Evolutionary conservation across 35 echinoderm and acorn worm species (phyloP).

Genomic region (Nesometra sesokonis): DNA sequence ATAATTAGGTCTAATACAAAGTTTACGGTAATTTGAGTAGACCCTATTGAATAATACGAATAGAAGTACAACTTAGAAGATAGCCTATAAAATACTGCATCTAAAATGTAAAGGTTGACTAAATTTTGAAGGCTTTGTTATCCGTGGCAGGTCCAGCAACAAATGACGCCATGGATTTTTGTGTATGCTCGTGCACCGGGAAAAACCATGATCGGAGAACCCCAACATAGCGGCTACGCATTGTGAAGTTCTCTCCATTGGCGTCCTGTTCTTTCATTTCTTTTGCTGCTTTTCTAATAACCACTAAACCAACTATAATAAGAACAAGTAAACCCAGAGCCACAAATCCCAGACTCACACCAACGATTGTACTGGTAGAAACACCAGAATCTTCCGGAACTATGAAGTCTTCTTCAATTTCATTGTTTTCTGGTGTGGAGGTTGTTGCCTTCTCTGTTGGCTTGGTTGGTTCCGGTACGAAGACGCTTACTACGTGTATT

Average conservation of each 20-base stretch:
- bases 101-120: too few species aligned
- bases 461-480: not conserved
- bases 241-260: not conserved
- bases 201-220: not conserved
- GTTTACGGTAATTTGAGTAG: too few species aligned
- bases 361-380: not conserved
- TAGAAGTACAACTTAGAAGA: too few species aligned
- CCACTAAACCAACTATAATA: not conserved
- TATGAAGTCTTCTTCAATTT: not conserved
- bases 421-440: not conserved
- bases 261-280: not conserved
- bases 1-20: too few species aligned
- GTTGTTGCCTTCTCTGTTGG: not conserved
- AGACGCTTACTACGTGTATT: not conserved
- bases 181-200: not conserved
- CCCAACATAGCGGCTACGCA: not conserved
- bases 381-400: not conserved
- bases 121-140: not conserved
- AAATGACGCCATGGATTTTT: not conserved
- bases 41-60: too few species aligned
- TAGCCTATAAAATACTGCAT: too few species aligned
- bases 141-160: not conserved
- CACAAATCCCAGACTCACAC: not conserved
- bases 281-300: not conserved
- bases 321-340: not conserved